Evolutionary conservation across 2,113 vertebrate genomes (phyloP), one percentile per base, ranked within the genome.

Genomic region (Lophochroa leadbeateri): DNA sequence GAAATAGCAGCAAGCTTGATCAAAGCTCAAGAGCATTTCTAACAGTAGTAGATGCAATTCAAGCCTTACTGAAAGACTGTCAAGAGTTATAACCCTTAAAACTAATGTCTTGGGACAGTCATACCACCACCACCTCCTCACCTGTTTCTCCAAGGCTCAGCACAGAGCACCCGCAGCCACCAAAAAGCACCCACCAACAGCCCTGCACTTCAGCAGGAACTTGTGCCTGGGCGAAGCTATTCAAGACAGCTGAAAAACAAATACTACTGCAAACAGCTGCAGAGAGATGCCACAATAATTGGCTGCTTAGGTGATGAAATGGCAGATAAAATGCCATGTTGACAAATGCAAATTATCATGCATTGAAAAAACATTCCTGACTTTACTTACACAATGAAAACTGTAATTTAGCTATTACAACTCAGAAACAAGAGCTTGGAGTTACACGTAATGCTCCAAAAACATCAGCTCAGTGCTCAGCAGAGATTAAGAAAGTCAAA

Each of bases 361-460:
- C 68, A 50, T 6, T 81, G 64, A 74, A 88, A 85, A 91, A 82
- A 64, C 86, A 91, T 44, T 84, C 91, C 86, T 78, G 91, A 50
- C 91, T 88, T 86, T 24, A 86, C 46, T 86, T 47, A 94, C 80
- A 82, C 80, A 94, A 84, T 6, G 64, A 81, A 94, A 94, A 91
- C 80, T 84, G 76, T 78, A 94, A 92, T 97, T 95, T 94, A 97
- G 86, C 86, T 78, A 64, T 88, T 92, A 88, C 68, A 90, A 58
- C 58, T 81, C 53, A 23, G 41, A 88, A 88, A 90, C 53, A 74
- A 90, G 86, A 92, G 83, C 83, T 63, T 71, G 55, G 53, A 86
- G 60, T 81, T 63, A 9, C 1, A 10, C 4, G 39, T 33, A 74
- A 71, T 70, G 88, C 80, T 67, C 60, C 17, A 67, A 58, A 81